A percentile compares a stretch with the other conserved stretches of the same genome.
These are phyloP conservation scores for Notarius lentiginosus DNA, from an alignment of 2,113 vertebrate genomes.

Conservation along the genomic window DNA sequence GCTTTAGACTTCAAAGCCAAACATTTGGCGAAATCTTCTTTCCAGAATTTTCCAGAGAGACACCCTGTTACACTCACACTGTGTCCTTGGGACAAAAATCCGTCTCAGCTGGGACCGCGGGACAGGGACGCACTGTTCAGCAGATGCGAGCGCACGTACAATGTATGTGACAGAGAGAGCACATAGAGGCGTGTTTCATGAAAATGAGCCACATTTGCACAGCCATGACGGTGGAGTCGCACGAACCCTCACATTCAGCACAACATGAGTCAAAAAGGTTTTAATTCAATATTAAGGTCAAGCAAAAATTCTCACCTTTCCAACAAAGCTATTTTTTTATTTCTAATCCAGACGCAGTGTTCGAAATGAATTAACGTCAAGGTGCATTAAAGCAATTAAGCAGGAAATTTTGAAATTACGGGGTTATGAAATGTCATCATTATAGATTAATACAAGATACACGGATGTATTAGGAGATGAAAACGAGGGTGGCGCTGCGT, in stretches of 20 bases:
- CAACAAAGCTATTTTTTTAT: not conserved
- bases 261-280: not conserved
- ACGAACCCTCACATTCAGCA: not conserved
- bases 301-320: not conserved
- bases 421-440: too few relatives aligned
- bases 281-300: not conserved
- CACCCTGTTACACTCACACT: slow-evolving; percentile 17
- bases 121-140: slow-evolving; percentile 5
- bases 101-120: slow-evolving; percentile 22
- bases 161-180: slow-evolving; percentile 4
- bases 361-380: not conserved
- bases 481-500: too few relatives aligned
- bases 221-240: not conserved
- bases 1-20: slow-evolving; percentile 58
- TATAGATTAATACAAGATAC: too few relatives aligned
- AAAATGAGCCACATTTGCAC: not conserved
- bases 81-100: slow-evolving; percentile 52
- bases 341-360: not conserved
- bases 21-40: slow-evolving; percentile 57
- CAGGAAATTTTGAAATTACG: too few relatives aligned
- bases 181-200: slow-evolving; percentile 12
- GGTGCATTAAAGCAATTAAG: not conserved
- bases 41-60: slow-evolving; percentile 47
- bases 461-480: too few relatives aligned
- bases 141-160: slow-evolving; percentile 11